phyloP scores from a whole-genome alignment of 2,888 invertebrate species.

The Sabatieria punctata region DNA sequence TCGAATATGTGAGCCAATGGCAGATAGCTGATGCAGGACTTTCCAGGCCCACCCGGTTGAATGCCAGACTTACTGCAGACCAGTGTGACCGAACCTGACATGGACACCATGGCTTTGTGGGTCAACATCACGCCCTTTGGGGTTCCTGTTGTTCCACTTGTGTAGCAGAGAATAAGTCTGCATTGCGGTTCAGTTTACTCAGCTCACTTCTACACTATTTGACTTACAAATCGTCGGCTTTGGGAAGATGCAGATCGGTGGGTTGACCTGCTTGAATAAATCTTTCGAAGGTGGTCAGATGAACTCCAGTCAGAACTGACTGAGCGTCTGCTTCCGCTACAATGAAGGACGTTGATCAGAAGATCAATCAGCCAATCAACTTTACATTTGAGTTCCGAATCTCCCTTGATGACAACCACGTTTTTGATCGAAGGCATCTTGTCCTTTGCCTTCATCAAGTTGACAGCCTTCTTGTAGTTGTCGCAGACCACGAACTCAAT shows the following conservation, averaged over 20 bases:
- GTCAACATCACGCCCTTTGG: conserved; percentile 94
- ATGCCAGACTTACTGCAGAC: no score
- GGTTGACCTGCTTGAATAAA: conserved; percentile 12
- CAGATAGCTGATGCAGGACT: conserved; percentile 61
- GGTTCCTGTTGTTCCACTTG: conserved; percentile 59
- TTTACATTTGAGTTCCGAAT: conserved; percentile 9
- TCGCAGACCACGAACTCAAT: conserved; percentile 4
- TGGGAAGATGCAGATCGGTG: conserved; percentile 14
- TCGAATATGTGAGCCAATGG: conserved; percentile 96
- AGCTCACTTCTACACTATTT: conserved; percentile 13
- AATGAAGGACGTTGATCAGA: no score
- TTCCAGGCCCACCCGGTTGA: conserved; percentile 12
- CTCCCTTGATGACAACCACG: conserved; percentile 2
- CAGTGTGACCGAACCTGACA: no score
- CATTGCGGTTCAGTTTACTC: not conserved
- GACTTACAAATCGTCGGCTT: conserved; percentile 32
- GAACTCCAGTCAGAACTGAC: conserved; percentile 9
- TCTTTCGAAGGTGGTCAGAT: conserved; percentile 16
- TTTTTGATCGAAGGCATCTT: not conserved
- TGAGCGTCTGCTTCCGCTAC: no score
- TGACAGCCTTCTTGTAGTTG: conserved; percentile 6
- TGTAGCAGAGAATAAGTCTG: conserved; percentile 22
- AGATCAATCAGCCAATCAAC: no score
- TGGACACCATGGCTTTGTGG: conserved; percentile 66
- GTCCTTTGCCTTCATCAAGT: not conserved